Conservation (phyloP, 2,797 vertebrate genomes). For the Chloroceryle amazona region DNA sequence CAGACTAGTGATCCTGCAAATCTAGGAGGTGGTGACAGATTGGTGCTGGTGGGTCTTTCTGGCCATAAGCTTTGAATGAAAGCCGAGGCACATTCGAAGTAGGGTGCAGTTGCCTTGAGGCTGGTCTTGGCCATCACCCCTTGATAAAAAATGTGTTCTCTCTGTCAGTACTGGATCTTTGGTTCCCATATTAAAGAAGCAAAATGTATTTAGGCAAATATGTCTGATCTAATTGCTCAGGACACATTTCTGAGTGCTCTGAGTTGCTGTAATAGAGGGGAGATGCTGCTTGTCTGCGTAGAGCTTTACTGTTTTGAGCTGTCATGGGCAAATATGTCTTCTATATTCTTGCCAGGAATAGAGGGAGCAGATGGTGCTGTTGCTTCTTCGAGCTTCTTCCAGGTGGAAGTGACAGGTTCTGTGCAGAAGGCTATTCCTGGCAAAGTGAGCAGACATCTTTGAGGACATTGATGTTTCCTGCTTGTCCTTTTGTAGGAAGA, state of each 20-base stretch:
- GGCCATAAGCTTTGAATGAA: neutral
- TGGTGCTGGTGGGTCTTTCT: neutral
- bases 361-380: slow-evolving; percentile 20
- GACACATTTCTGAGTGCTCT: neutral
- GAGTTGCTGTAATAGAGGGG: neutral
- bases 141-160: neutral
- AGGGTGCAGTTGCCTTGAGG: neutral
- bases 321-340: slow-evolving; percentile 25
- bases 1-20: neutral
- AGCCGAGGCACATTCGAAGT: neutral
- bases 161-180: neutral
- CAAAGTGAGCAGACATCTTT: neutral
- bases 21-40: neutral
- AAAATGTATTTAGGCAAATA: neutral
- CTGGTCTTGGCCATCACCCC: neutral
- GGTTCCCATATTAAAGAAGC: neutral
- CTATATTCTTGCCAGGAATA: neutral
- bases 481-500: neutral
- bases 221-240: neutral
- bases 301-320: neutral
- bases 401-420: neutral
- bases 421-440: neutral
- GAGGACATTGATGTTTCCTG: neutral
- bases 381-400: neutral
- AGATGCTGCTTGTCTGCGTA: neutral